phyloP scores from a whole-genome alignment of 2,797 vertebrate genomes.

The Pseudocheirus occidentalis region DNA sequence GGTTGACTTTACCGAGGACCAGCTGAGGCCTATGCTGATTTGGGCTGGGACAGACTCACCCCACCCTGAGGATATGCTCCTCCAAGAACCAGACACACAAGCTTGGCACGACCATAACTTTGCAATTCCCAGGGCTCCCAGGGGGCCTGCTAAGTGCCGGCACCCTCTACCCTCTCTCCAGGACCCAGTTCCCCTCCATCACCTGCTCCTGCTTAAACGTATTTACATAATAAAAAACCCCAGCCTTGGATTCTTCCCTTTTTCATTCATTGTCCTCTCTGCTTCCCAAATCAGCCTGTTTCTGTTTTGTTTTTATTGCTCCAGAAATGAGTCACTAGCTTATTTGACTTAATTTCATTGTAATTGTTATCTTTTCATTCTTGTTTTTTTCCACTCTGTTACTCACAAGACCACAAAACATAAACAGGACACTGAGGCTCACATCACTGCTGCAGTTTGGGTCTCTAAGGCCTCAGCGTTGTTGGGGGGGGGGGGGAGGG shows the following conservation, averaged over 20 bases:
- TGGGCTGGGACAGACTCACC: background rate
- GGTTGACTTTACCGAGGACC: background rate
- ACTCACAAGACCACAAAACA: conserved; percentile 87
- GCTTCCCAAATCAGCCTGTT: conserved; percentile 80
- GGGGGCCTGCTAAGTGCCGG: background rate
- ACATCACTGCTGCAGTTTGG: conserved; percentile 68
- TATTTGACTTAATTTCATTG: conserved; percentile 86
- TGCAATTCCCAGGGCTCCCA: background rate
- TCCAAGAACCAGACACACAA: background rate
- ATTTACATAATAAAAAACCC: background rate
- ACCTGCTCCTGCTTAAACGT: background rate
- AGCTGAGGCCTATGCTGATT: background rate
- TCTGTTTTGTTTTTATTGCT: conserved; percentile 85
- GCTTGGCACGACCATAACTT: background rate
- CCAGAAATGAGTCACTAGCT: conserved; percentile 85
- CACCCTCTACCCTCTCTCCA: background rate
- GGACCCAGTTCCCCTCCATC: background rate
- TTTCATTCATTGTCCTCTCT: conserved; percentile 66
- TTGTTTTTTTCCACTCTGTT: conserved; percentile 86
- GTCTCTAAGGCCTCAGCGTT: background rate
- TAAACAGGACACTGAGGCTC: conserved; percentile 86
- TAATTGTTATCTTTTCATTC: conserved; percentile 87
- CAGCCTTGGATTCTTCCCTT: conserved; percentile 31
- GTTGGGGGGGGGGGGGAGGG: background rate
- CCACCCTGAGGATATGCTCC: background rate